These are phyloP conservation scores for Aspidapion aeneum DNA, from an alignment of 2,888 invertebrate genomes.

Conservation along the genomic window DNA sequence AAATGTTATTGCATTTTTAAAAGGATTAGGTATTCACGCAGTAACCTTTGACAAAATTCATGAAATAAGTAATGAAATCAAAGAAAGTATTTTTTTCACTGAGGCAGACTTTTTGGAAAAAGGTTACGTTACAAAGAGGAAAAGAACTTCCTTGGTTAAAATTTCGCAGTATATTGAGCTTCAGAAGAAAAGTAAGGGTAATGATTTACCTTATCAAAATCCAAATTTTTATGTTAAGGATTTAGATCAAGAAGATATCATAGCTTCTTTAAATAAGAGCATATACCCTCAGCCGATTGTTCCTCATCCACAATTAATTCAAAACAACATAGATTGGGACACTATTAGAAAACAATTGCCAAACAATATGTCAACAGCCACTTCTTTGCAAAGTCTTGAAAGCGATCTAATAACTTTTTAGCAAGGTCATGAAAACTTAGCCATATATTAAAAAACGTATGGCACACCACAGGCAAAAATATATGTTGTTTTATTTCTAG, in stretches of 20 bases:
- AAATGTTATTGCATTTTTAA: neutral
- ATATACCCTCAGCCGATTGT: neutral
- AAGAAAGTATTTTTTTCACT: neutral
- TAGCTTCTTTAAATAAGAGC: neutral
- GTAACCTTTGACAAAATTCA: neutral
- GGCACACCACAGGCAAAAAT: too few species aligned
- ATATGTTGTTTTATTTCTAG: too few species aligned
- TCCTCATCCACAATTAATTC: neutral
- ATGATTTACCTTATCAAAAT: neutral
- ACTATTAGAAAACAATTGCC: neutral
- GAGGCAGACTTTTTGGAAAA: neutral
- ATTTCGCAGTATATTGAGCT: neutral
- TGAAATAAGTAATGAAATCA: neutral
- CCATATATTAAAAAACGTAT: too few species aligned
- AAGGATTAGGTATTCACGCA: neutral
- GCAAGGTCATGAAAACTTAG: too few species aligned
- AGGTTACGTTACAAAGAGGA: neutral
- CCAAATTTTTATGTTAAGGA: neutral
- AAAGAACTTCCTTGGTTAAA: neutral
- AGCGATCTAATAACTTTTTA: too few species aligned
- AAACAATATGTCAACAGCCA: neutral
- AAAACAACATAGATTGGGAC: neutral
- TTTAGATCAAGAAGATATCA: neutral
- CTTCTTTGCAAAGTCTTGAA: neutral
- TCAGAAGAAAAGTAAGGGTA: neutral